These are phyloP conservation scores for Antheraea assamensis DNA, from an alignment of 2,888 invertebrate genomes.

Conservation along the genomic window DNA sequence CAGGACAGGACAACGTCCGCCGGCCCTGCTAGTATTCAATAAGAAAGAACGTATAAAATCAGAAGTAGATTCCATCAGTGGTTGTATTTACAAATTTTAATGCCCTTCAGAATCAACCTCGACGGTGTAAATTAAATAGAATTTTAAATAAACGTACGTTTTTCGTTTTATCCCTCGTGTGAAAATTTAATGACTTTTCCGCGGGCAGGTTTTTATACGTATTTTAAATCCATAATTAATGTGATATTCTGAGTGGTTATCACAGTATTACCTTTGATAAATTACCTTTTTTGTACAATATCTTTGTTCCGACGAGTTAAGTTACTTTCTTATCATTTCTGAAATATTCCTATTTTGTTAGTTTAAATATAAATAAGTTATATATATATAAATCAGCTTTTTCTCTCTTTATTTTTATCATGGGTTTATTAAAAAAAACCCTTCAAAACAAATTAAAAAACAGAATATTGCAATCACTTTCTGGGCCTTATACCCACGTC, in stretches of 20 bases:
- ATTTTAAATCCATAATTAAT: background rate
- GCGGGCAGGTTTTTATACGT: background rate
- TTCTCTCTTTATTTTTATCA: too few species aligned
- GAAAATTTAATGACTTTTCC: slow-evolving; percentile 5
- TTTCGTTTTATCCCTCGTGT: slow-evolving; percentile 1
- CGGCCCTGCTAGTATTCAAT: too few species aligned
- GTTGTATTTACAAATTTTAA: background rate
- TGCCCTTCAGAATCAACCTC: background rate
- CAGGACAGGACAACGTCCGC: too few species aligned
- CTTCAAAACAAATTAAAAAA: too few species aligned
- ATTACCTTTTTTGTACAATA: background rate
- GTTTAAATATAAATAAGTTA: too few species aligned
- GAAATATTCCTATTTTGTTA: background rate
- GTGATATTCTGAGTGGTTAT: background rate
- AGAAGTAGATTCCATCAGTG: too few species aligned
- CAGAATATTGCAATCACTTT: too few species aligned
- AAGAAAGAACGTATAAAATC: too few species aligned
- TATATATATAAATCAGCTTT: too few species aligned
- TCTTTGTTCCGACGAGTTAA: background rate
- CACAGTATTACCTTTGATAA: background rate
- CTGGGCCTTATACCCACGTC: too few species aligned
- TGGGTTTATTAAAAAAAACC: too few species aligned
- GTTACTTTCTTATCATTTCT: background rate
- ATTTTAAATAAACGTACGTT: background rate
- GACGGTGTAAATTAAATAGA: background rate